Conservation (phyloP, 2,113 vertebrate species). For the Cepphus grylle region DNA sequence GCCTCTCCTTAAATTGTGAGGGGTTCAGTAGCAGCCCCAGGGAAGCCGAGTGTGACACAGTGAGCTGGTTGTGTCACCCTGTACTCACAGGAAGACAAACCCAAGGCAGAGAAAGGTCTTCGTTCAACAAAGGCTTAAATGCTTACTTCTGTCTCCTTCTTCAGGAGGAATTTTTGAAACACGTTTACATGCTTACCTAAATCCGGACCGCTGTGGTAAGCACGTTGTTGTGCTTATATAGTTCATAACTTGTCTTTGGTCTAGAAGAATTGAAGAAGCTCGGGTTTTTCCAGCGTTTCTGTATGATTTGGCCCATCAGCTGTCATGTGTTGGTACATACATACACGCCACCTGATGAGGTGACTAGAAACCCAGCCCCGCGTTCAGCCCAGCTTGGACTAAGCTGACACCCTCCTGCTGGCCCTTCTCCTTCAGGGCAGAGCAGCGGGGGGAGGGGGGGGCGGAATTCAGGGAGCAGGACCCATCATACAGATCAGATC, state of each 20-base stretch:
- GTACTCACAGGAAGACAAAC: not conserved
- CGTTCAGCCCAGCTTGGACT: not conserved
- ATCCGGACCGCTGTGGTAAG: not conserved
- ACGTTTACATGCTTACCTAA: not conserved
- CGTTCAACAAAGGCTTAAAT: not conserved
- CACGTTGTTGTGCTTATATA: not conserved
- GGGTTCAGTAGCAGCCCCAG: not conserved
- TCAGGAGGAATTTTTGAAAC: not conserved
- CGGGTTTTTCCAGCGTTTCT: not conserved
- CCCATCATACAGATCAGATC: not conserved
- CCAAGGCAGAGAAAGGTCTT: not conserved
- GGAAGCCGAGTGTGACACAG: not conserved
- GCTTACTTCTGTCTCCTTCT: not conserved
- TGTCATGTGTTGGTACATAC: not conserved
- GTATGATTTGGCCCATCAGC: too few species aligned
- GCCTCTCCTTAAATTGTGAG: not conserved
- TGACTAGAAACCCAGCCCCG: not conserved
- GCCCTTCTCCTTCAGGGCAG: not conserved
- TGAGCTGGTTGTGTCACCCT: not conserved
- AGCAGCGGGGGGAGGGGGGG: too few species aligned
- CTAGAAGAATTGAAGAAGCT: not conserved
- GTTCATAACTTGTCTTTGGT: not conserved
- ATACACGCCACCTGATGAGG: not conserved
- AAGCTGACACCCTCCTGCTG: not conserved
- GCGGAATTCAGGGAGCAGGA: not conserved